Evolutionary conservation across 2,113 vertebrate genomes (phyloP).

Genomic region (Tragelaphus strepsiceros): DNA sequence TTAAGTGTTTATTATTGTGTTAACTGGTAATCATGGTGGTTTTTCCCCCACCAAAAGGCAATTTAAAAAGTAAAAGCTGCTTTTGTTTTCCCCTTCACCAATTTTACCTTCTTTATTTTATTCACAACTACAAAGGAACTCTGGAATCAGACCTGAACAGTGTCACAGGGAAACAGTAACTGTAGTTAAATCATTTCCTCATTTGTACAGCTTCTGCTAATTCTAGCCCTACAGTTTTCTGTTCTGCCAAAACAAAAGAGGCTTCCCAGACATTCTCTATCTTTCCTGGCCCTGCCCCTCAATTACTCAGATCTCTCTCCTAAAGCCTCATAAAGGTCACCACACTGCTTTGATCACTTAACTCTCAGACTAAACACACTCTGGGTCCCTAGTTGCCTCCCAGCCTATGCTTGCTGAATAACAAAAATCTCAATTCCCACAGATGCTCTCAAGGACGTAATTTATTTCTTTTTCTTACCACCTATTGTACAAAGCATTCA

Average conservation of each 20-base stretch:
- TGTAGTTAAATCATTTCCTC: constrained; percentile 11
- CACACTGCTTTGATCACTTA: background rate
- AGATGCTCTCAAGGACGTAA: background rate
- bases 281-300: background rate
- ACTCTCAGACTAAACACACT: background rate
- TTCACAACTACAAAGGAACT: background rate
- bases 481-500: background rate
- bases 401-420: background rate
- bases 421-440: background rate
- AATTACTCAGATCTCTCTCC: background rate
- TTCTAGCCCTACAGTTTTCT: background rate
- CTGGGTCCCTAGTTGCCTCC: background rate
- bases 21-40: background rate
- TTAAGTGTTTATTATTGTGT: background rate
- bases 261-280: background rate
- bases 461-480: background rate
- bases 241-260: background rate
- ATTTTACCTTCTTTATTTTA: constrained; percentile 11
- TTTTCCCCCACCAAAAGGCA: background rate
- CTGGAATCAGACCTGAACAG: background rate
- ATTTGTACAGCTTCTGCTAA: background rate
- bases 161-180: background rate
- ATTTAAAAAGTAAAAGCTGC: constrained; percentile 29
- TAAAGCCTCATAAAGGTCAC: background rate
- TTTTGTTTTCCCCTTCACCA: constrained; percentile 11